Evolutionary conservation across 2,113 vertebrate species (phyloP), one percentile per base, ranked within the genome.

Genomic region (Gymnocephalus cernua): DNA sequence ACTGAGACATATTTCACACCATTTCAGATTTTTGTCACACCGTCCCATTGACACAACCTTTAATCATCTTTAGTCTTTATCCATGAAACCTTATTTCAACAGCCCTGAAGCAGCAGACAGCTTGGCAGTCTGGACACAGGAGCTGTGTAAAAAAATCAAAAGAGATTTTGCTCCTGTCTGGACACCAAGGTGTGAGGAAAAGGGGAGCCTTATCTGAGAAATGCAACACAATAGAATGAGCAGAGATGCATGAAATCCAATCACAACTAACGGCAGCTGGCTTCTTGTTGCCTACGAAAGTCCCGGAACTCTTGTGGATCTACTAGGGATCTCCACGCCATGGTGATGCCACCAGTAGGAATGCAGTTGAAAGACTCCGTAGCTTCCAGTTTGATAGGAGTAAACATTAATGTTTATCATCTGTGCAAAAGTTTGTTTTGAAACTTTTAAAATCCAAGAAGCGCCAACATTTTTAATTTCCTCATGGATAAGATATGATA

Each of bases 211-310:
- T 91, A 81, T 59, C 79, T 18, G 53, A 74, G 78, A 82, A 85
- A 91, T 83, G 71, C 80, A 82, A 75, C 90, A 85, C 74, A 79
- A 89, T 85, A 85, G 80, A 90, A 85, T 73, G 74, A 83, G 74
- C 82, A 74, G 81, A 86, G 87, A 84, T 59, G 79, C 89, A 76
- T 88, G 85, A 92, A 89, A 92, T 90, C 90, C 88, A 88, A 89
- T 92, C 89, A 80, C 65, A 86, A 74, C 81, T 82, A 87, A 88
- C 65, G 23, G 84, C 84, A 91, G 86, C 89, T 87, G 90, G 80
- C 77, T 19, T 75, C 70, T 59, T 74, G 82, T 83, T 88, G 74
- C 77, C 75, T 67, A 54, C 68, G 62, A 82, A 77, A 83, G 82
- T 82, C 68, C 69, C 21, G 35, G 54, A 74, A 86, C 76, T 74